Conservation (phyloP, 2,113 vertebrate species). For the Embiotoca jacksoni region DNA sequence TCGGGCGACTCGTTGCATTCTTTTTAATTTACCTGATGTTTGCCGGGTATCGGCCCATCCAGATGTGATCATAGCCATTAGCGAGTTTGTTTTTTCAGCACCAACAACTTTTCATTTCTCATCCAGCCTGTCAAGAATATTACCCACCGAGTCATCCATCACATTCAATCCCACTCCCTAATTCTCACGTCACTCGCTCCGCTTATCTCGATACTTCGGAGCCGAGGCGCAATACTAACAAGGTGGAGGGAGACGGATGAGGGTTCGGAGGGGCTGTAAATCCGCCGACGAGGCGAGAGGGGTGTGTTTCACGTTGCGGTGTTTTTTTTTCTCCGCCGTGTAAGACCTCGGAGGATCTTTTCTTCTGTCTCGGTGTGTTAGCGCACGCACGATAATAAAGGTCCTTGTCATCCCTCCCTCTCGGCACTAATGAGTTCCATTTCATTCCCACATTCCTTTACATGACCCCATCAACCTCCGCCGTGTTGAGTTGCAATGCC, state of each 20-base stretch:
- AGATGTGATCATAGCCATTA: slow-evolving; percentile 72
- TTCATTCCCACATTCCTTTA: slow-evolving; percentile 73
- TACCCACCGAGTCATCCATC: slow-evolving; percentile 70
- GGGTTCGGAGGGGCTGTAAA: slow-evolving; percentile 57
- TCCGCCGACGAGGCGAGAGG: slow-evolving; percentile 57
- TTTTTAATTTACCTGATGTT: background rate
- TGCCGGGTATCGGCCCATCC: slow-evolving; percentile 60
- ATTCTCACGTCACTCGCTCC: slow-evolving; percentile 62
- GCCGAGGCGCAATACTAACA: slow-evolving; percentile 67
- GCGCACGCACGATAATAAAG: slow-evolving; percentile 46
- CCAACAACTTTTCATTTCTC: slow-evolving; percentile 68
- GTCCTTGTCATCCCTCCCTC: slow-evolving; percentile 55
- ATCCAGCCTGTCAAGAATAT: slow-evolving; percentile 75
- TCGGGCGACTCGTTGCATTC: slow-evolving; percentile 15
- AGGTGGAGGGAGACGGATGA: slow-evolving; percentile 60
- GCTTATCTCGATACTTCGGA: slow-evolving; percentile 64
- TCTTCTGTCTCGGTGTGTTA: background rate
- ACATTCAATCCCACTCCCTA: slow-evolving; percentile 65
- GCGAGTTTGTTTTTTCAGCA: slow-evolving; percentile 59
- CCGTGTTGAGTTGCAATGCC: slow-evolving; percentile 46
- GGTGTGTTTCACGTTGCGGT: slow-evolving; percentile 42
- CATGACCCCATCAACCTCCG: slow-evolving; percentile 68
- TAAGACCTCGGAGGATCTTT: slow-evolving; percentile 58
- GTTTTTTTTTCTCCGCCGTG: slow-evolving; percentile 12
- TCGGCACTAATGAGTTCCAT: slow-evolving; percentile 76